These are phyloP conservation scores for Graptemys geographica DNA, from an alignment of 2,797 vertebrate species.

Conservation along the genomic window DNA sequence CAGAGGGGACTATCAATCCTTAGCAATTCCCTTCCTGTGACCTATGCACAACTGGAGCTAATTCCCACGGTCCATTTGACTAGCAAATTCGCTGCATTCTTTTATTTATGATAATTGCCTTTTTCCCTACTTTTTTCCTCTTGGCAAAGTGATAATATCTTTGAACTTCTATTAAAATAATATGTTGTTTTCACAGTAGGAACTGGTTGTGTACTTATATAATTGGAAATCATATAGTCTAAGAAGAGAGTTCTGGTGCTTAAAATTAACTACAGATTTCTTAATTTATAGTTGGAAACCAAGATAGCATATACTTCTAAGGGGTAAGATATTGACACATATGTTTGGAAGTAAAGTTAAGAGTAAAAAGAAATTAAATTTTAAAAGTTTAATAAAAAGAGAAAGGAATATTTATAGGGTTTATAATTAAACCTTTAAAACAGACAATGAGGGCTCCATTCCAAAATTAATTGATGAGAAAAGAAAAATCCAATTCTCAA, in stretches of 20 bases:
- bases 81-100: neutral
- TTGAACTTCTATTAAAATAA: slow-evolving; percentile 61
- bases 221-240: neutral
- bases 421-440: neutral
- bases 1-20: neutral
- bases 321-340: neutral
- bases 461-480: neutral
- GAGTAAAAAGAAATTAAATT: neutral
- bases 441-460: neutral
- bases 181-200: slow-evolving; percentile 24
- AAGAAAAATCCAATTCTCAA: neutral
- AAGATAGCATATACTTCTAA: neutral
- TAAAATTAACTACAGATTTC: slow-evolving; percentile 48
- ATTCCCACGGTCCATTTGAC: neutral
- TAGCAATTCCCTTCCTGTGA: neutral
- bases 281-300: slow-evolving; percentile 6
- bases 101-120: neutral
- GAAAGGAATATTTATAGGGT: neutral
- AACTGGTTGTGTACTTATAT: slow-evolving; percentile 1
- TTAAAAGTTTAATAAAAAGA: neutral
- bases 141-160: slow-evolving; percentile 19
- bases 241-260: neutral
- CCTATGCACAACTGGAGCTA: neutral
- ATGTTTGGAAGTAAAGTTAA: neutral
- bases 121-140: neutral